Evolutionary conservation across 2,797 vertebrate genomes (phyloP).

Genomic region (Scolopax bukidnonensis): DNA sequence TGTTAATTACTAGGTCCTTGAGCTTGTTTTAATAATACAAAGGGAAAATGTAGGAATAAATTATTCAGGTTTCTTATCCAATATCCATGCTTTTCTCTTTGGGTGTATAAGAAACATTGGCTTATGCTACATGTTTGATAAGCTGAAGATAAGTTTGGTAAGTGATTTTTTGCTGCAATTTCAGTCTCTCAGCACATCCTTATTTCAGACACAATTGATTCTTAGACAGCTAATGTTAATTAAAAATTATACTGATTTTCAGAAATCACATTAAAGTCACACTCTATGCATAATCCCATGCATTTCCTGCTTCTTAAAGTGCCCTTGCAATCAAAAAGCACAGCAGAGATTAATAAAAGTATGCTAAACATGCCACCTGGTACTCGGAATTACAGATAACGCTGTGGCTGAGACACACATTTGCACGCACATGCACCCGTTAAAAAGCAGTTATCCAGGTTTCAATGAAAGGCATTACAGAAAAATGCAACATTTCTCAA

Average conservation of each 20-base stretch:
- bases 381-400: neutral
- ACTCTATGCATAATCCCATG: neutral
- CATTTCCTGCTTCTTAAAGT: neutral
- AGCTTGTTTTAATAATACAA: neutral
- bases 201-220: neutral
- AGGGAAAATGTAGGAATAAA: neutral
- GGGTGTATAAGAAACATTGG: neutral
- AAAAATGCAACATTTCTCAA: neutral
- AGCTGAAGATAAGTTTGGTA: neutral
- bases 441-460: constrained; percentile 2
- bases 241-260: neutral
- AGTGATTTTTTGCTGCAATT: neutral
- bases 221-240: neutral
- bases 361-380: neutral
- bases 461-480: neutral
- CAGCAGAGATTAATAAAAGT: neutral
- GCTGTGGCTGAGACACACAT: neutral
- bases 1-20: neutral
- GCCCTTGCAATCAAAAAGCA: neutral
- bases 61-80: neutral
- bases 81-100: neutral
- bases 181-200: neutral
- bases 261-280: neutral
- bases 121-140: neutral
- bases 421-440: rapidly evolving